Conservation (phyloP, 1,140 invertebrate genomes). For the Delia radicum region DNA sequence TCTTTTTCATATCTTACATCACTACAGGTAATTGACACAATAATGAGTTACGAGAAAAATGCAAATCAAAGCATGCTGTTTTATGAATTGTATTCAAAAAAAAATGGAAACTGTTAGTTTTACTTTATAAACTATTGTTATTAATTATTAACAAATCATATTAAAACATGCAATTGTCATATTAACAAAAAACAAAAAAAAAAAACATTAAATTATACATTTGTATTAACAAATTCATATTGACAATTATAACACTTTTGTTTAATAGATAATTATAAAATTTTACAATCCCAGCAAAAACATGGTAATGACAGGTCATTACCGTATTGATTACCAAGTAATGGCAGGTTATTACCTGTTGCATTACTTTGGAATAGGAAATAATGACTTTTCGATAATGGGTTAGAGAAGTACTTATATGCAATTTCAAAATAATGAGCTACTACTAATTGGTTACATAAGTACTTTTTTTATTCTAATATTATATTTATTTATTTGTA, state of each 20-base stretch:
- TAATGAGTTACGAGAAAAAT: too few relatives aligned
- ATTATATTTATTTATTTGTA: too few relatives aligned
- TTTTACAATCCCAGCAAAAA: neutral
- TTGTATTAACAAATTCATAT: neutral
- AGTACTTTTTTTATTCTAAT: too few relatives aligned
- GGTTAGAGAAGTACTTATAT: too few relatives aligned
- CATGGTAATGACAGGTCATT: too few relatives aligned
- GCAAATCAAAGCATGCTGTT: neutral
- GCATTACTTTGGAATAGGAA: too few relatives aligned
- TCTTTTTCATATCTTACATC: conserved; percentile 59
- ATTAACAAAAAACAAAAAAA: neutral
- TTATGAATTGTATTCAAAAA: neutral
- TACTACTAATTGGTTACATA: too few relatives aligned
- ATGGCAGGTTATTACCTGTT: too few relatives aligned
- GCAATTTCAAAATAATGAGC: too few relatives aligned
- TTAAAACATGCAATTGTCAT: conserved; percentile 12
- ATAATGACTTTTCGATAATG: too few relatives aligned
- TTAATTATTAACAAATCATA: conserved; percentile 9
- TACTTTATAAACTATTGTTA: neutral
- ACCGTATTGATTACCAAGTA: too few relatives aligned
- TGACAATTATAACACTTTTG: neutral
- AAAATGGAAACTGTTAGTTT: conserved; percentile 22
- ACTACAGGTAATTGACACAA: conserved; percentile 48
- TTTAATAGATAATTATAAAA: neutral
- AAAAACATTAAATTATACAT: neutral